Evolutionary conservation across 2,797 vertebrate species (phyloP), one percentile per base, ranked within the genome.

Genomic region (Anabacerthia variegaticeps): DNA sequence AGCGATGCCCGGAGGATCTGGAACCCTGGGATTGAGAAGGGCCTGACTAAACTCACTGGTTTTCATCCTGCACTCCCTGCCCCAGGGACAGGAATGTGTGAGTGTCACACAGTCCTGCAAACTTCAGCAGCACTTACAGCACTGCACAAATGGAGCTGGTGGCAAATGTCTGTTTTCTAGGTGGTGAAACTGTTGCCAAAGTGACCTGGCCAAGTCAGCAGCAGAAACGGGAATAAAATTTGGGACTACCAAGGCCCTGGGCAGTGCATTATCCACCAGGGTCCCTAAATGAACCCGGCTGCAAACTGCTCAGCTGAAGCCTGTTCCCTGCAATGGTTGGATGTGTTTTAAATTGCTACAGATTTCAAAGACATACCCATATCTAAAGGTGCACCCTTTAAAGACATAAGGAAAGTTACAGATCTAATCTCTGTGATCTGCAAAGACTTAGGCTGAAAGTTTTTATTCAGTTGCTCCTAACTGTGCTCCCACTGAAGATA

Each of bases 1-100:
- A 44, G 77, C 0, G 0, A 17, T 32, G 59, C 75, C 91, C 23
- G 37, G 21, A 49, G 89, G 81, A 85, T 41, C 44, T 0, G 0
- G 59, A 61, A 48, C 75, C 15, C 0, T 0, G 68, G 19, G 4
- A 34, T 0, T 24, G 56, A 37, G 30, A 10, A 65, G 26, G 39
- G 61, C 32, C 63, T 7, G 5, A 84, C 51, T 55, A 5, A 92
- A 56, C 66, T 48, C 83, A 43, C 62, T 2, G 9, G 58, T 49
- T 80, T 34, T 7, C 0, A 41, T 5, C 37, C 62, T 20, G 76
- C 52, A 19, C 46, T 66, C 76, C 79, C 52, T 63, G 85, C 80
- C 89, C 83, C 80, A 75, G 16, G 39, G 73, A 75, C 52, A 62
- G 78, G 37, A 36, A 13, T 15, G 6, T 14, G 21, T 30, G 59